These are phyloP conservation scores for Dryobota labecula DNA, from an alignment of 2,888 invertebrate genomes.

Conservation along the genomic window DNA sequence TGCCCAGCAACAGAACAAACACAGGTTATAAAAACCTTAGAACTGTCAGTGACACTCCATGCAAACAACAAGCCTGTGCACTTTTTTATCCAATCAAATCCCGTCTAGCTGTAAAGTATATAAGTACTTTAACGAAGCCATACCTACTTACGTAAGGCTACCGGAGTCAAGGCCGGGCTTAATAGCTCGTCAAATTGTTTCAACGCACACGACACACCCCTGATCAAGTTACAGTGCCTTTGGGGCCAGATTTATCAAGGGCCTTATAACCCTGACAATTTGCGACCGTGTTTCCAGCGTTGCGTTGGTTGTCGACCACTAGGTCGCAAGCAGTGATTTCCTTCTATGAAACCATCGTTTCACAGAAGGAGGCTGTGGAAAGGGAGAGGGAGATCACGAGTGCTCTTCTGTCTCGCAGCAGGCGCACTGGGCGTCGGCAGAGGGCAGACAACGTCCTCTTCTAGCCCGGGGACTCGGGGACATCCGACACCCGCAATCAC, in stretches of 20 bases:
- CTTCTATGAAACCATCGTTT: too few relatives aligned
- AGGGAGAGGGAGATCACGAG: too few relatives aligned
- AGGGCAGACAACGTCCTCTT: too few relatives aligned
- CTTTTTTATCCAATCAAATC: conserved; percentile 58
- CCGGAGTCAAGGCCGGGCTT: conserved; percentile 64
- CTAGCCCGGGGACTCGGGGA: too few relatives aligned
- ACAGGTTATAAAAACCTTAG: conserved; percentile 23
- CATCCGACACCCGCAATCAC: too few relatives aligned
- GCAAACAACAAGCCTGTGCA: conserved; percentile 15
- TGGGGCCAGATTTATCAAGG: conserved; percentile 52
- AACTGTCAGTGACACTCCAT: conserved; percentile 16
- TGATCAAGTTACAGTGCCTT: conserved; percentile 59
- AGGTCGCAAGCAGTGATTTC: too few relatives aligned
- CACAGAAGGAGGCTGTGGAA: too few relatives aligned
- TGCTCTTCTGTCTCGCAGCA: too few relatives aligned
- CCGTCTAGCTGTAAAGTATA: conserved; percentile 31
- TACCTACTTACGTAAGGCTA: conserved; percentile 31
- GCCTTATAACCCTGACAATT: too few relatives aligned
- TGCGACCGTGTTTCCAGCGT: too few relatives aligned
- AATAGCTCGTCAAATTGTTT: conserved; percentile 67
- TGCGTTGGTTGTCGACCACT: too few relatives aligned
- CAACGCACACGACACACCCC: conserved; percentile 48
- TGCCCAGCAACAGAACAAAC: background rate
- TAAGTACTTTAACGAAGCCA: conserved; percentile 61
- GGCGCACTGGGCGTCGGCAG: too few relatives aligned